These are phyloP conservation scores for Ectobius pallidus DNA, from an alignment of 2,888 invertebrate species.

Conservation along the genomic window DNA sequence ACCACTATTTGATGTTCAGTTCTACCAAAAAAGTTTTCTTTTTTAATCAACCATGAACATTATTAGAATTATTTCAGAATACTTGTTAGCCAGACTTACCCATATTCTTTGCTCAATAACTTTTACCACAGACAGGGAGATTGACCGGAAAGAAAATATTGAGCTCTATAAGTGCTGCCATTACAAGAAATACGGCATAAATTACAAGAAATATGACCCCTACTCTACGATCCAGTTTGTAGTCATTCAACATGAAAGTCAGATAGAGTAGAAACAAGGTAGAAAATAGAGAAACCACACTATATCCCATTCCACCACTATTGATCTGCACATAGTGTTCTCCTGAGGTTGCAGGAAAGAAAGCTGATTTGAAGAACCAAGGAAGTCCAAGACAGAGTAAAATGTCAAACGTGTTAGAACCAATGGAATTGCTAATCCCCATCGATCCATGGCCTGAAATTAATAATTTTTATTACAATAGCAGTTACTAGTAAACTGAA, in stretches of 20 bases:
- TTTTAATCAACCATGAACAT: no score
- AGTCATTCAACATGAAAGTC: constrained; percentile 69
- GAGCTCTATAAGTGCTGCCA: constrained; percentile 76
- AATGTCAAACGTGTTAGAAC: constrained; percentile 83
- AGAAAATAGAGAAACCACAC: constrained; percentile 73
- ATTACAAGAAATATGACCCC: constrained; percentile 70
- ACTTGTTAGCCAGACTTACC: no score
- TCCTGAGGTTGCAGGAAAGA: constrained; percentile 57
- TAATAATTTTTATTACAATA: no score
- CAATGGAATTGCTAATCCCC: constrained; percentile 82
- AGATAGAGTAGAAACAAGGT: constrained; percentile 73
- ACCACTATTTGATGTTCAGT: no score
- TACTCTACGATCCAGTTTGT: constrained; percentile 71
- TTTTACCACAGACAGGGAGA: constrained; percentile 59
- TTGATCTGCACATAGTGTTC: constrained; percentile 65
- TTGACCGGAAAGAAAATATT: constrained; percentile 79
- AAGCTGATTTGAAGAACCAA: constrained; percentile 73
- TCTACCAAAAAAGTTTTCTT: no score
- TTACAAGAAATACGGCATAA: constrained; percentile 69
- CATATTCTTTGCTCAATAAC: no score
- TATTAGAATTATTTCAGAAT: no score
- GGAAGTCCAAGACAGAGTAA: constrained; percentile 78
- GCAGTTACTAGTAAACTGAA: no score
- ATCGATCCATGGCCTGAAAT: constrained; percentile 73
- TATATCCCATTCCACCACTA: constrained; percentile 77